Evolutionary conservation across 1,140 invertebrate species (phyloP), one percentile per base, ranked within the genome.

Genomic region (Drosophila obscura): DNA sequence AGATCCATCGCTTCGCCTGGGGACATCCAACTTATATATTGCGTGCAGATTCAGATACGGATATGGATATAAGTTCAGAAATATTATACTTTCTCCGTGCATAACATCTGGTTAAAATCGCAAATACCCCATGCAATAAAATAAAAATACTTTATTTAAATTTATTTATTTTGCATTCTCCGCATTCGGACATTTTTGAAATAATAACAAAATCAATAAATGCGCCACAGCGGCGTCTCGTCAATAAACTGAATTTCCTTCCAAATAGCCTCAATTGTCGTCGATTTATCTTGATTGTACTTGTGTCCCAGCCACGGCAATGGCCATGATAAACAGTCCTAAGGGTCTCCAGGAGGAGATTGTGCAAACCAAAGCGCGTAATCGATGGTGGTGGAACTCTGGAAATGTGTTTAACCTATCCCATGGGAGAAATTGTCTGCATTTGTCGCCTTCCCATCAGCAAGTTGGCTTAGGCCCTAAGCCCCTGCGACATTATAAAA

Each of bases 171-270:
- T 77, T 49, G 16, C 43, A 52, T 52, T 77, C 26, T 50, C 43
- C 26, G 26, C 39, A 50, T 55, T 51, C 43, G 16, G 28, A 24
- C 26, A 51, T 43, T 73, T 73, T 55, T 28, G 41, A 62, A 72
- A 85, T 87, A 88, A 88, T 82, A 82, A 79, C 66, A 85, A 88
- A 87, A 87, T 87, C 82, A 88, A 87, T 87, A 87, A 88, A 72
- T 78, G 75, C 75, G 78, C 71, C 83, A 24, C 53, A 41, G 50
- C 63, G 83, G 71, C 78, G 75, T 73, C 74, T 76, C 69, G 71
- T 68, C 71, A 85, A 85, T 82, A 85, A 88, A 82, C 59, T 49
- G 73, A 69, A 68, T 75, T 68, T 26, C 19, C 26, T 16, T 43
- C 63, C 64, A 69, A 64, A 81, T 63, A 63, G 60, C 75, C 82